Base-by-base conservation (phyloP, 2,888 invertebrate species). In the Phaonia tiefii region DNA sequence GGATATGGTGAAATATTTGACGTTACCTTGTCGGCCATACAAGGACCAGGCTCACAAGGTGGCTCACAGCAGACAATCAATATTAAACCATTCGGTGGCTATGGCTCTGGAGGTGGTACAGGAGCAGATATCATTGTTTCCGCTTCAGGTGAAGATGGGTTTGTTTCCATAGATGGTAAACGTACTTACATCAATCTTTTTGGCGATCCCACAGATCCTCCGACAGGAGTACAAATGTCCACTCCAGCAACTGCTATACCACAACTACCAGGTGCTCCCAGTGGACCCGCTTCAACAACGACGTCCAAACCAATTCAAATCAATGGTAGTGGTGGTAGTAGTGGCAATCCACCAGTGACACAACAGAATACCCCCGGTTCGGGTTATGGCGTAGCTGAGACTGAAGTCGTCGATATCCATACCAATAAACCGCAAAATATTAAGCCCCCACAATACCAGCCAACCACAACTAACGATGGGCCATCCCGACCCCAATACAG, bases 161-260 rank as follows among this genome's bases (percentile, higher is more conserved):
- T 96, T 90, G 97, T 97, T 15, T 97, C 96, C 25, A 97, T 97
- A 76, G 97, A 97, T 88, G 97, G 97, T 44, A 96, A 97, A 91
- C 92, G 96, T 86, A 97, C 97, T 0, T 97, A 97, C 88, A 92
- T 97, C 85, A 96, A 96, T 91, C 92, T 97, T 51, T 96, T 97
- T 89, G 96, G 95, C 81, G 94, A 93, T 86, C 88, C 90, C 83
- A 91, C 91, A 85, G 91, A 91, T 87, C 85, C 88, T 71, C 90
- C 91, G 37, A 84, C 89, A 86, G 70, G 88, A 82, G 77, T 92
- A 89, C 15, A 91, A 84, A 20, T 88, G 88, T 2, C 88, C 84
- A 80, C 91, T 88, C 86, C 88, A 26, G 85, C 87, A 0, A 91
- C 90, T 5, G 89, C 90, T 1, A 86, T 90, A 49, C 87, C 90